phyloP scores from a whole-genome alignment of 2,113 vertebrate genomes.

The Mesitornis unicolor region DNA sequence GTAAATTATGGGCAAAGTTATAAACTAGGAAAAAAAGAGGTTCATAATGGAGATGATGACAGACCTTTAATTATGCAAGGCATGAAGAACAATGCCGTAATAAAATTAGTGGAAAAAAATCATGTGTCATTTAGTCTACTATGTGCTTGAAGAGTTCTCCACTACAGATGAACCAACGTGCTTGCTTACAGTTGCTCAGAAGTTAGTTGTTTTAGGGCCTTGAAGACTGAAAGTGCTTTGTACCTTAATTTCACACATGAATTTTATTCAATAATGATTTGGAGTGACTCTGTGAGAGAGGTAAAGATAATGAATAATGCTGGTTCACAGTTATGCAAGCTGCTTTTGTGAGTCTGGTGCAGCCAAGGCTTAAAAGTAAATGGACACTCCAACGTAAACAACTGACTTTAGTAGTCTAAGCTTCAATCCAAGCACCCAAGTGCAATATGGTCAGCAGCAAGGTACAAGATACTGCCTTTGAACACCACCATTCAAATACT shows the following conservation, averaged over 20 bases:
- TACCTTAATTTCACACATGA: background rate
- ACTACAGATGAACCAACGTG: background rate
- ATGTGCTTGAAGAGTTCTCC: background rate
- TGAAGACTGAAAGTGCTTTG: background rate
- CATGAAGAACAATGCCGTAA: slow-evolving; percentile 8
- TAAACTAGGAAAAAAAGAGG: slow-evolving; percentile 9
- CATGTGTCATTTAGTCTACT: background rate
- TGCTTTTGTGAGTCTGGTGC: background rate
- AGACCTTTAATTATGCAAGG: slow-evolving; percentile 35
- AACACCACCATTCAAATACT: background rate
- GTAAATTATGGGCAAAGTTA: slow-evolving; percentile 3
- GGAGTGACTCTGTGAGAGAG: background rate
- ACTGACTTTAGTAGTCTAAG: background rate
- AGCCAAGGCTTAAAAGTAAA: background rate
- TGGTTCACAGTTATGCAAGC: background rate
- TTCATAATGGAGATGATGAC: background rate
- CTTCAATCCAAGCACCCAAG: background rate
- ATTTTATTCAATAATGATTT: background rate
- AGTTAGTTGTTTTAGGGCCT: background rate
- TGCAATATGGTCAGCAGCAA: background rate
- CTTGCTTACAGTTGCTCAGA: background rate
- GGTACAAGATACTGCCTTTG: background rate
- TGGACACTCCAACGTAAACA: background rate
- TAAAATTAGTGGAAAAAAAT: background rate
- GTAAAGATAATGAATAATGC: background rate